Conservation (phyloP, 2,888 invertebrate genomes). For the Tetranychus piercei region DNA sequence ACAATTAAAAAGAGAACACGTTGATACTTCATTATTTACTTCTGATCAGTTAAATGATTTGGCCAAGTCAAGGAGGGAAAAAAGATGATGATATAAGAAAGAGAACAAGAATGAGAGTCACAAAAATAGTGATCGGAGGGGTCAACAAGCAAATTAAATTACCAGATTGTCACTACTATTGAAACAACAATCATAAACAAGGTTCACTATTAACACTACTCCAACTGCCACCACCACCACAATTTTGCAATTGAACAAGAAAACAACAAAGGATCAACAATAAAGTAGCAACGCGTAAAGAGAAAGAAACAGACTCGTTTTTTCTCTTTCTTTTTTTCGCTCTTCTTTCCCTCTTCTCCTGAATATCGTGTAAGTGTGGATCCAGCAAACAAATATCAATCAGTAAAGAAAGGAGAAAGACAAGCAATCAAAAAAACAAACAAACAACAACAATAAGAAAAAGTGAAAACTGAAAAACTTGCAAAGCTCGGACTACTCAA, state of each 20-base stretch:
- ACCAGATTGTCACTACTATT: no score
- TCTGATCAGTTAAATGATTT: background rate
- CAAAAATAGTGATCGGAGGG: background rate
- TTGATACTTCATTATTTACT: background rate
- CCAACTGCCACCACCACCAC: no score
- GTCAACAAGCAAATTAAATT: no score
- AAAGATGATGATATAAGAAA: background rate
- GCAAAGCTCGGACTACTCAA: background rate
- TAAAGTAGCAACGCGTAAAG: background rate
- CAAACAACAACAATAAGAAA: background rate
- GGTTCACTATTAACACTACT: no score
- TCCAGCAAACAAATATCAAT: background rate
- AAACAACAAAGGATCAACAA: background rate
- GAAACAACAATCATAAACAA: no score
- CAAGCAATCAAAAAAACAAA: background rate
- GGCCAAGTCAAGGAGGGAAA: background rate
- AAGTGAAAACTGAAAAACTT: background rate
- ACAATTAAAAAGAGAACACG: conserved; percentile 1
- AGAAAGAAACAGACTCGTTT: background rate
- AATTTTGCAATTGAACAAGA: no score
- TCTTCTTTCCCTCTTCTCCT: conserved; percentile 1
- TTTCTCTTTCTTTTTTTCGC: background rate
- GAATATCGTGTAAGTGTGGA: background rate
- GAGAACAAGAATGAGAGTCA: background rate
- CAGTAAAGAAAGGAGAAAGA: background rate